Evolutionary conservation across 2,888 invertebrate genomes (phyloP), one percentile per base, ranked within the genome.

Genomic region (Protonemura montana): DNA sequence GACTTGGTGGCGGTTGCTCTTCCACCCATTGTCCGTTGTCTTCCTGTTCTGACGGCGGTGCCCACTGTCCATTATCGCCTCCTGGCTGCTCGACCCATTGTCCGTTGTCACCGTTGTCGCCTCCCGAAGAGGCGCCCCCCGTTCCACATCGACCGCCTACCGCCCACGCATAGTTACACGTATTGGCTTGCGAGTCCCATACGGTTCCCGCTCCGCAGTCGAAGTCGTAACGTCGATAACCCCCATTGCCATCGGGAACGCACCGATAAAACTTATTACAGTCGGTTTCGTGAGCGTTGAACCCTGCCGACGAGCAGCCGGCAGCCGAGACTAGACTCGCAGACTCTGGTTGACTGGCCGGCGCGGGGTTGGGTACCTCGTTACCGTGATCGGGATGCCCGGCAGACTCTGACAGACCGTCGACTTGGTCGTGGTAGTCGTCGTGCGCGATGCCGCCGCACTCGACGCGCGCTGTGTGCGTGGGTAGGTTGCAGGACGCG

Each of bases 401-500:
- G 28, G 28, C 81, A 27, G 29, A 35, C 27, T 76, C 85, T 81
- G n/a, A n/a, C n/a, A n/a, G 77, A n/a, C 28, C 82, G 26, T 78
- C 87, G 16, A 42, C 85, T 78, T 85, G 82, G 41, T 86, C 85
- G 42, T 28, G 76, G 21, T 21, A 81, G 27, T 85, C 86, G 76
- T 80, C 30, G n/a, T 76, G 82, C 59, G 76, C 76, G 16, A 28
- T n/a, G n/a, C 85, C 86, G 7, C 92, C 93, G 91, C 97, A 97
- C 91, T 95, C 95, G 76, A 92, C 90, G 88, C 96, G 93, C 86
- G 93, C 95, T 82, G 95, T 95, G 88, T 93, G 94, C 89, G 92
- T 92, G 0, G 96, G 94, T 90, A 95, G 94, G 89, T 95, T 95
- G 90, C 97, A 97, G 87, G 94, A 92, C 89, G 93, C 93, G 59